Evolutionary conservation across 2,888 invertebrate genomes (phyloP).

Genomic region (Phaedon cochleariae): DNA sequence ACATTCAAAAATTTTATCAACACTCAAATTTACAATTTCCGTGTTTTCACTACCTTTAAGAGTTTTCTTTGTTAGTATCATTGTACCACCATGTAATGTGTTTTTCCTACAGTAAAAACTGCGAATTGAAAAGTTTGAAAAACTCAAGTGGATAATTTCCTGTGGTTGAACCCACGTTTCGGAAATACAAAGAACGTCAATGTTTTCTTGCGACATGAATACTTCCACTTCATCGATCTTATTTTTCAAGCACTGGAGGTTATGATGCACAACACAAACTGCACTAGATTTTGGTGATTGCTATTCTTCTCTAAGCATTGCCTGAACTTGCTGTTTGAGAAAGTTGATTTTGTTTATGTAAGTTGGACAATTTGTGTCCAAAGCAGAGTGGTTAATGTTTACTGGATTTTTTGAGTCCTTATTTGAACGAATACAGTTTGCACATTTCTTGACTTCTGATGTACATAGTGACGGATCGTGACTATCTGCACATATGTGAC

Average conservation of each 20-base stretch:
- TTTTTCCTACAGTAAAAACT: neutral
- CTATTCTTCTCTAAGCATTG: neutral
- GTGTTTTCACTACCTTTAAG: too few species aligned
- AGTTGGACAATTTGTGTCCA: neutral
- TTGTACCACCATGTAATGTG: neutral
- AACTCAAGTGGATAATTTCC: neutral
- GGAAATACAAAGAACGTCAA: too few species aligned
- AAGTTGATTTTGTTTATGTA: neutral
- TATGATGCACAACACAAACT: neutral
- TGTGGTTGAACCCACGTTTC: neutral
- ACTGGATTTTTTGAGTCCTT: neutral
- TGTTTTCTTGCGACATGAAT: too few species aligned
- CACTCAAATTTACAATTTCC: too few species aligned
- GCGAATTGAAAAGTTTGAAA: neutral
- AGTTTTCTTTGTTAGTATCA: neutral
- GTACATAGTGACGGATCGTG: neutral
- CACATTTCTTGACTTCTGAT: neutral
- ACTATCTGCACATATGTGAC: neutral
- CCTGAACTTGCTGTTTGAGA: neutral
- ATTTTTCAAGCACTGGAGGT: neutral
- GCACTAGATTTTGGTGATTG: neutral
- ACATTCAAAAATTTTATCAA: too few species aligned
- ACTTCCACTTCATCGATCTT: too few species aligned
- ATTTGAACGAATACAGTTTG: neutral
- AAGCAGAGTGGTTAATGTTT: neutral